Percentiles rank a stretch among this genome's conserved stretches.
These are phyloP conservation scores for Acropora tenuis DNA, from an alignment of 64 coral and sea anemone genomes.

Conservation along the genomic window DNA sequence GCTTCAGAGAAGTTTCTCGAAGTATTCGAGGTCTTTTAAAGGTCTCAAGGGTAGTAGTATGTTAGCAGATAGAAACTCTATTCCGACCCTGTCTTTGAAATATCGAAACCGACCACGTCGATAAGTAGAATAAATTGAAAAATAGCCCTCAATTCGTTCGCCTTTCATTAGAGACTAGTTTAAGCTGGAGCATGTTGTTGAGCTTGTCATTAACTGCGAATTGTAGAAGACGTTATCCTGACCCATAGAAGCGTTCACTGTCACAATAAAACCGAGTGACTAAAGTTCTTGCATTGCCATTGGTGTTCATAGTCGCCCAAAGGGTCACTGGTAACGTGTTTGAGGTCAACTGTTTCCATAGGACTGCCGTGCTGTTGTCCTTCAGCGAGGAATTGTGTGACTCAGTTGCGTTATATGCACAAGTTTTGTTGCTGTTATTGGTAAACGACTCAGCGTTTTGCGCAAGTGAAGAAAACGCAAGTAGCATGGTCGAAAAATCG, in stretches of 20 bases:
- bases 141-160: background rate
- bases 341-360: background rate
- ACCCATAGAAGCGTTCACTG: background rate
- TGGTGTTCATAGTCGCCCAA: background rate
- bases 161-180: constrained; percentile 47
- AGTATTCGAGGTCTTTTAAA: no score
- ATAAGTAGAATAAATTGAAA: no score
- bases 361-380: background rate
- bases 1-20: background rate
- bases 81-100: no score
- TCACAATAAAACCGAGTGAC: constrained; percentile 26
- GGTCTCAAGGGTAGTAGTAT: no score
- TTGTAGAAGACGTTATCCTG: background rate
- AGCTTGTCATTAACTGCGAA: constrained; percentile 17
- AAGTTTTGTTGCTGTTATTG: no score
- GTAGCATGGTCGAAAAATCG: no score
- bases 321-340: constrained; percentile 12
- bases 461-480: no score
- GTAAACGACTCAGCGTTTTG: no score
- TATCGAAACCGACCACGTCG: no score
- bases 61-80: no score
- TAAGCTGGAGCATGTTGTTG: background rate
- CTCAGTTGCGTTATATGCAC: background rate
- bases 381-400: no score
- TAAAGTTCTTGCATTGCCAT: constrained; percentile 31